Evolutionary conservation across 2,113 vertebrate species (phyloP), one percentile per base, ranked within the genome.

Genomic region (Cygnus buccinator): DNA sequence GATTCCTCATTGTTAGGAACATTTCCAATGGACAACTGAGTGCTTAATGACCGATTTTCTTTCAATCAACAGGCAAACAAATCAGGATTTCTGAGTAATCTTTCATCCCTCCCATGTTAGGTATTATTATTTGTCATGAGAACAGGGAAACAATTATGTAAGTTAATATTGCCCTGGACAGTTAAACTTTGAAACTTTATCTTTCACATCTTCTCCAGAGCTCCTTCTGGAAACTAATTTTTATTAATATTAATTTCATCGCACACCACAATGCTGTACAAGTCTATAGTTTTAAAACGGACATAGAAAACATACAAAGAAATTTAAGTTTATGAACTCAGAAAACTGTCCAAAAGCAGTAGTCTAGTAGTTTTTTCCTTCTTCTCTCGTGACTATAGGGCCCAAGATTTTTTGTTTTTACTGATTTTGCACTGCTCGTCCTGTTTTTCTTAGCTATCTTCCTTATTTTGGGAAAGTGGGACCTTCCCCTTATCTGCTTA

Each of bases 1-100:
- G 55, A 87, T 89, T 94, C 68, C 89, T 39, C 39, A 84, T 82
- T 75, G 78, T 87, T 94, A 87, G 33, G 89, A 93, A 90, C 35
- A 88, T 90, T 93, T 80, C 33, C 72, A 95, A 65, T 68, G 41
- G 44, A 81, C 61, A 94, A 6, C 73, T 70, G 61, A 93, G 44
- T 41, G 68, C 61, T 89, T 95, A 83, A 94, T 84, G 61, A 83
- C 33, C 54, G 61, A 90, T 96, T 96, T 95, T 81, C 77, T 72
- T 84, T 80, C 91, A 94, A 54, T 87, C 79, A 94, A 35, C 72
- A 94, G n/a, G 35, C 44, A 91, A 62, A 90, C 10, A 93, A 48
- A 70, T 41, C 57, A 78, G 48, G 10, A 43, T 65, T 94, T 91
- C 74, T 68, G 70, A 43, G 28, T 35, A 88, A 92, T n/a, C 20